Conservation (phyloP, 2,797 vertebrate genomes). For the Cynopterus sphinx region DNA sequence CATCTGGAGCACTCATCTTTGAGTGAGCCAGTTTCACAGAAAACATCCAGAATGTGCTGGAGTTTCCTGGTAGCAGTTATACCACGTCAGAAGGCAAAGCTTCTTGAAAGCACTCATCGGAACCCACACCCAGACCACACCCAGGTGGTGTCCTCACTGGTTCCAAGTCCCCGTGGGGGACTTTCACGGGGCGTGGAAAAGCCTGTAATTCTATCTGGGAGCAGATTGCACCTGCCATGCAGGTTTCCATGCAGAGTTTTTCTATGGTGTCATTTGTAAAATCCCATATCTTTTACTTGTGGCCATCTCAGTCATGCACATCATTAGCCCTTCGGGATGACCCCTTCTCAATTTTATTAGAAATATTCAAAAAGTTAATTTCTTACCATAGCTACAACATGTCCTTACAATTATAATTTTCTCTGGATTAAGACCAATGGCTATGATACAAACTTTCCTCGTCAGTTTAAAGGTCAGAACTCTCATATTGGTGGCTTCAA, state of each 20-base stretch:
- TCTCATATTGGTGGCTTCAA: not conserved
- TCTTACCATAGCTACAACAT: not conserved
- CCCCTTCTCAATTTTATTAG: not conserved
- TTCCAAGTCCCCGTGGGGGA: not conserved
- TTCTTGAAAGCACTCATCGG: not conserved
- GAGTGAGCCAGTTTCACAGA: not conserved
- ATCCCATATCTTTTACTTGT: not conserved
- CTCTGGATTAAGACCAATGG: conserved; percentile 7
- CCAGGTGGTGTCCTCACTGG: not conserved
- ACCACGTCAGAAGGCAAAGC: not conserved
- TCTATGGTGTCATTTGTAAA: not conserved
- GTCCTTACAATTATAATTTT: not conserved
- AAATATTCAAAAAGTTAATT: conserved; percentile 33
- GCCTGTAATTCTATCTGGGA: not conserved
- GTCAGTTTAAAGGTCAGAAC: conserved; percentile 19
- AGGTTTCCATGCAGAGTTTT: not conserved
- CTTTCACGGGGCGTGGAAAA: not conserved
- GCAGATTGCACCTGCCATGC: not conserved
- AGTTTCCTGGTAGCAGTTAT: not conserved
- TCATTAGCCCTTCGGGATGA: not conserved
- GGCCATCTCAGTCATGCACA: not conserved
- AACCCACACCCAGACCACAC: not conserved
- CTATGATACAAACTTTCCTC: not conserved
- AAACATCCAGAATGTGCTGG: not conserved
- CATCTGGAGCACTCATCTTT: not conserved